A percentile compares a stretch with the other conserved stretches of the same genome.
Evolutionary conservation across 2,888 invertebrate species (phyloP).

Genomic region (Hirudinaria manillensis): DNA sequence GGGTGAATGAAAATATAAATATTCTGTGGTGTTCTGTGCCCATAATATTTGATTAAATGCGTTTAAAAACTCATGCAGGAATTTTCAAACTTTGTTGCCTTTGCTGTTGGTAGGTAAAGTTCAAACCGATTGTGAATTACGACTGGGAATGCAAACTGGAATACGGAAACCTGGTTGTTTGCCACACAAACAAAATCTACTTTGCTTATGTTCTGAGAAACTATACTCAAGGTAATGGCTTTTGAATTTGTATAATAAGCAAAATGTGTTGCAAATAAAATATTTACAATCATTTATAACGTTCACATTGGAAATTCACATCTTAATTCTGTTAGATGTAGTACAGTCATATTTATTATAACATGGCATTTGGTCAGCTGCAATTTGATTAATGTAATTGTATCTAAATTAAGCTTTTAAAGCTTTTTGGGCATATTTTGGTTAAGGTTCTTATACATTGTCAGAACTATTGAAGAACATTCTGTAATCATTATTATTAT

Average conservation of each 20-base stretch:
- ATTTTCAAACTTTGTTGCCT: not conserved
- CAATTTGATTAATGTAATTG: too few relatives aligned
- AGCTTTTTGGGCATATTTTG: too few relatives aligned
- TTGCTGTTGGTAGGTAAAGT: constrained; percentile 64
- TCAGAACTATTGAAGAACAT: too few relatives aligned
- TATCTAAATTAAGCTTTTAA: too few relatives aligned
- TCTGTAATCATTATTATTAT: too few relatives aligned
- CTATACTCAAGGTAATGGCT: not conserved
- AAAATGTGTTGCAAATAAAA: not conserved
- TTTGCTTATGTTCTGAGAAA: constrained; percentile 73
- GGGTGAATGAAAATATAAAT: not conserved
- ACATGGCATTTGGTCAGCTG: not conserved
- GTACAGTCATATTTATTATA: too few relatives aligned
- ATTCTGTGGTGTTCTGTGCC: too few relatives aligned
- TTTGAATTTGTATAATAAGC: not conserved
- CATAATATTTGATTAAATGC: too few relatives aligned
- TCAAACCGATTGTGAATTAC: constrained; percentile 82
- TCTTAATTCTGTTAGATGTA: too few relatives aligned
- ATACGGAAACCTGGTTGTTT: constrained; percentile 77
- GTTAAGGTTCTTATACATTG: too few relatives aligned
- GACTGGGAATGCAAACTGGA: constrained; percentile 86
- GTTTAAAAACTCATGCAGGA: not conserved
- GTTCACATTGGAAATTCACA: too few relatives aligned
- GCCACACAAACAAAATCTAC: constrained; percentile 76
- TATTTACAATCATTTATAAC: too few relatives aligned